These are phyloP conservation scores for Seira ritae DNA, from an alignment of 2,888 invertebrate genomes.

Conservation along the genomic window DNA sequence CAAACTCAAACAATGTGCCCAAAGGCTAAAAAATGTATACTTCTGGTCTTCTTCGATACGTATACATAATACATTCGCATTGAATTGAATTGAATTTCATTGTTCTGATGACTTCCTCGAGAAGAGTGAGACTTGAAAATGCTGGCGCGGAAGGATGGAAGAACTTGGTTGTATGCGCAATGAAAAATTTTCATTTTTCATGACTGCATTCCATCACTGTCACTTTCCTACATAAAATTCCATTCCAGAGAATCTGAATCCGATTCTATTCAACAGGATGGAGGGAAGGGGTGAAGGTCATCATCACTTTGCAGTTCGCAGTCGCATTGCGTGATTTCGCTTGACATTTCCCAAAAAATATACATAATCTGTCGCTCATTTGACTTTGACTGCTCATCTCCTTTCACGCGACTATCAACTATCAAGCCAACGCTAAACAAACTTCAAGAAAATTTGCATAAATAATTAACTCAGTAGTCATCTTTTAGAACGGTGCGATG, in stretches of 20 bases:
- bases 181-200: background rate
- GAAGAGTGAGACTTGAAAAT: background rate
- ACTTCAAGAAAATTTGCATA: background rate
- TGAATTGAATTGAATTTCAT: background rate
- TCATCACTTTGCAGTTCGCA: background rate
- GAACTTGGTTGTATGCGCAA: background rate
- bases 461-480: background rate
- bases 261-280: background rate
- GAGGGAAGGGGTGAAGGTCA: conserved; percentile 21
- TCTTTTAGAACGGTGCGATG: background rate
- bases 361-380: background rate
- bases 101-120: background rate
- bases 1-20: background rate
- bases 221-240: background rate
- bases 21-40: background rate
- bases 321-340: background rate
- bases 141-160: background rate
- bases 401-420: no score
- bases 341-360: background rate
- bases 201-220: conserved; percentile 51
- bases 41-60: background rate
- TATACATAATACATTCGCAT: background rate
- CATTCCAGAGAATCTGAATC: no score
- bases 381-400: no score
- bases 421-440: conserved; percentile 7